These are phyloP conservation scores for Brachionus rubens DNA, from an alignment of 1,140 invertebrate genomes.

Conservation along the genomic window DNA sequence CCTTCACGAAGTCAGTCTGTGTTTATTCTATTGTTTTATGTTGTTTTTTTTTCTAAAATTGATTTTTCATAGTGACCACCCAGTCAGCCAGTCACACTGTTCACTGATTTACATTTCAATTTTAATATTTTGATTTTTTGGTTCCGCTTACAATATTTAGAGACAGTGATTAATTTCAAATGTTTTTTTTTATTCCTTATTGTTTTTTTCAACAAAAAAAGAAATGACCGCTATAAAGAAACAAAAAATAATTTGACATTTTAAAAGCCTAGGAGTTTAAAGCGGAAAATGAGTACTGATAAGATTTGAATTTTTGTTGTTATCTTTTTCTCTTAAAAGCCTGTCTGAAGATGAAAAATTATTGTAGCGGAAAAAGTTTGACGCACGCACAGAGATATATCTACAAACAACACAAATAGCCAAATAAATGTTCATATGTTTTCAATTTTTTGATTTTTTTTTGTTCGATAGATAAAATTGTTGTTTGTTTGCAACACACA, in stretches of 20 bases:
- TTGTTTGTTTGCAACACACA: no score
- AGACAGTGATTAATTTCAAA: conserved; percentile 32
- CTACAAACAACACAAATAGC: no score
- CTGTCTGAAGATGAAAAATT: conserved; percentile 15
- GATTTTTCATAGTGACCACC: background rate
- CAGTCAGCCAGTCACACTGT: no score
- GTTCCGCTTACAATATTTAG: conserved; percentile 31
- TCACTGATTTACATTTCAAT: conserved; percentile 29
- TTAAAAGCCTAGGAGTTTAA: background rate
- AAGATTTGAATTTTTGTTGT: background rate
- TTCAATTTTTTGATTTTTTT: no score
- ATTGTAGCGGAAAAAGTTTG: conserved; percentile 28
- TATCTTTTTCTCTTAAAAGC: conserved; percentile 30
- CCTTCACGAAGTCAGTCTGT: conserved; percentile 27
- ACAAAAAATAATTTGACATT: conserved; percentile 2
- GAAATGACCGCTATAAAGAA: background rate
- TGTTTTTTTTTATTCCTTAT: background rate
- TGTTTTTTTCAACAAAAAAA: background rate
- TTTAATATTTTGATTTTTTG: conserved; percentile 8
- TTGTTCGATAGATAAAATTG: no score
- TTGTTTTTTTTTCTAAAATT: background rate
- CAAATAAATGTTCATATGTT: no score
- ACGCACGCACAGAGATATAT: background rate
- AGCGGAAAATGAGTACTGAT: conserved; percentile 9
- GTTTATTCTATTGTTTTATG: conserved; percentile 13